phyloP scores from a whole-genome alignment of 2,888 invertebrate genomes.

The Cephonodes hylas region DNA sequence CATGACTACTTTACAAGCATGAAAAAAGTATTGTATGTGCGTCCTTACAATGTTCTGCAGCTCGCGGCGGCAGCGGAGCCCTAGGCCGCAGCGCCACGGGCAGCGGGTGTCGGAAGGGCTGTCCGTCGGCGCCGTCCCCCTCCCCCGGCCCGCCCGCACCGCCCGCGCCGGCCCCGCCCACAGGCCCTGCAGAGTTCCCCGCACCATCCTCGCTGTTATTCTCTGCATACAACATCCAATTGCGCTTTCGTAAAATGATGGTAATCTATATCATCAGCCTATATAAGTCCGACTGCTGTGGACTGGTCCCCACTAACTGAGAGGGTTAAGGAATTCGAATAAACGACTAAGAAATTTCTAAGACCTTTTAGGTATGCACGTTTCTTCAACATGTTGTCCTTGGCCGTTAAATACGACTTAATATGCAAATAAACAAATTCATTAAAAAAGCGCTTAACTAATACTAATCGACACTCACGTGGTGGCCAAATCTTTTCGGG shows the following conservation, averaged over 20 bases:
- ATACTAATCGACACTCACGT: conserved; percentile 47
- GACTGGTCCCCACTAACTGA: neutral
- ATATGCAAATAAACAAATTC: too few species aligned
- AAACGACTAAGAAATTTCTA: too few species aligned
- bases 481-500: conserved; percentile 84
- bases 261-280: too few species aligned
- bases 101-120: conserved; percentile 86
- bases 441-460: too few species aligned
- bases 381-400: too few species aligned
- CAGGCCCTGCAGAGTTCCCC: neutral
- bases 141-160: conserved; percentile 35
- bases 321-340: too few species aligned
- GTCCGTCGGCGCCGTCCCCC: conserved; percentile 64
- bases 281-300: too few species aligned
- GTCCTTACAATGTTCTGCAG: conserved; percentile 47
- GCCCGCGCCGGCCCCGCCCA: neutral
- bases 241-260: too few species aligned
- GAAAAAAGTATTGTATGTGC: neutral
- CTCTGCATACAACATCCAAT: neutral
- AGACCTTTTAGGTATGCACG: too few species aligned
- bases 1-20: neutral
- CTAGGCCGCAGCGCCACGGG: conserved; percentile 73
- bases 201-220: conserved; percentile 1
- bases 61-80: conserved; percentile 48
- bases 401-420: too few species aligned